phyloP scores from a whole-genome alignment of 2,888 invertebrate genomes.

The Drosophila acutilabella region DNA sequence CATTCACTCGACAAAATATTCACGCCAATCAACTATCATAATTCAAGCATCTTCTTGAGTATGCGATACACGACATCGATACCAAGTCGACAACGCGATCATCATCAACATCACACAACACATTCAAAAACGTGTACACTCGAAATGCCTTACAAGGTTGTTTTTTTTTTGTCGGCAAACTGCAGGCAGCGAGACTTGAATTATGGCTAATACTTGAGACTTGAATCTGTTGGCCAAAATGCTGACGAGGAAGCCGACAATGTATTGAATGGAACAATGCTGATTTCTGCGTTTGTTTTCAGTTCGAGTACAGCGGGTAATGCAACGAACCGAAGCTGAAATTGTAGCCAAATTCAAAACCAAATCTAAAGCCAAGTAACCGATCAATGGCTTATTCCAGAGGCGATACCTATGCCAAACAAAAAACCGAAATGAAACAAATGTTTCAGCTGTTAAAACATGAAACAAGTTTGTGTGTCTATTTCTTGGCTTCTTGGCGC shows the following conservation, averaged over 20 bases:
- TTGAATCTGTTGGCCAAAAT: conserved; percentile 16
- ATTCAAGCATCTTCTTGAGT: conserved; percentile 69
- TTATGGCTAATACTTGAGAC: conserved; percentile 41
- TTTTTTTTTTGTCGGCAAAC: conserved; percentile 28
- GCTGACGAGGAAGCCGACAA: conserved; percentile 71
- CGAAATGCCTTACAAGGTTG: conserved; percentile 63
- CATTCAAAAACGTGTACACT: conserved; percentile 58
- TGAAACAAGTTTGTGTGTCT: conserved; percentile 63
- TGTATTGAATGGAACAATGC: conserved; percentile 24
- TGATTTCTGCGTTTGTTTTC: conserved; percentile 17
- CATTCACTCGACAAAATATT: conserved; percentile 55
- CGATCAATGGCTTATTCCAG: conserved; percentile 53
- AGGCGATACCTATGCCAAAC: conserved; percentile 51
- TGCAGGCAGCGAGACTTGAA: conserved; percentile 30
- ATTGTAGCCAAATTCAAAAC: conserved; percentile 26
- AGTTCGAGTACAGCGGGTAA: conserved; percentile 45
- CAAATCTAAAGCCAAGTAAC: conserved; percentile 14
- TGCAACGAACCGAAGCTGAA: conserved; percentile 41
- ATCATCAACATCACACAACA: conserved; percentile 46
- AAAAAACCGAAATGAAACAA: conserved; percentile 31
- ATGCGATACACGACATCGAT: conserved; percentile 57
- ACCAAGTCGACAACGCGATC: conserved; percentile 43
- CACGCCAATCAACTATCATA: conserved; percentile 70
- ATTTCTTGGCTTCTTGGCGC: conserved; percentile 14
- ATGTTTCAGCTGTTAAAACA: conserved; percentile 51